phyloP scores from a whole-genome alignment of 2,888 invertebrate genomes.

The Platycnemis pennipes region DNA sequence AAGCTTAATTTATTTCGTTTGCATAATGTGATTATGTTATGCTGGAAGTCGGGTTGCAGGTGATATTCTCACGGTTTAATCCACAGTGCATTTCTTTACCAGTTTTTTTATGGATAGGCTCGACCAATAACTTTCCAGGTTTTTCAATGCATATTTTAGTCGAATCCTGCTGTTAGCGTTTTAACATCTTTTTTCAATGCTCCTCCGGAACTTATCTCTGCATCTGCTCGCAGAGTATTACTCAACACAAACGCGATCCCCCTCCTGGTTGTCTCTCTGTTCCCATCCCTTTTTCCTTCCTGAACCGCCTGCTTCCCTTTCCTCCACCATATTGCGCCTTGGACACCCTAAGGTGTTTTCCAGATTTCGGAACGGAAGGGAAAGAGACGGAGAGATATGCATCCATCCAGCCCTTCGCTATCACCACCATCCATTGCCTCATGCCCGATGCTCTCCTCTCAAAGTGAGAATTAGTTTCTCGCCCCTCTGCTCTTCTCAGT shows the following conservation, averaged over 20 bases:
- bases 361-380: background rate
- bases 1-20: background rate
- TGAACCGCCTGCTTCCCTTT: too few species aligned
- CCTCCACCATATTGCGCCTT: too few species aligned
- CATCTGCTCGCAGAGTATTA: background rate
- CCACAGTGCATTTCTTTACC: background rate
- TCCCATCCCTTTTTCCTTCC: background rate
- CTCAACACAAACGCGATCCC: background rate
- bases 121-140: background rate
- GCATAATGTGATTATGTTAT: background rate
- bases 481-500: background rate
- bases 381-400: background rate
- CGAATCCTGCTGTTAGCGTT: background rate
- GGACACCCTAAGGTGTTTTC: background rate
- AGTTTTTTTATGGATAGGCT: background rate
- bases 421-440: background rate
- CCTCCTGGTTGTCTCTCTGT: too few species aligned
- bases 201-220: background rate
- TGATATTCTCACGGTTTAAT: background rate
- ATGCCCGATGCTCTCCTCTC: background rate
- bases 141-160: background rate
- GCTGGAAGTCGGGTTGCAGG: background rate
- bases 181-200: background rate
- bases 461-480: constrained; percentile 43
- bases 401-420: background rate